phyloP scores from a whole-genome alignment of 1,140 invertebrate genomes.

The Ceratitis capitata region DNA sequence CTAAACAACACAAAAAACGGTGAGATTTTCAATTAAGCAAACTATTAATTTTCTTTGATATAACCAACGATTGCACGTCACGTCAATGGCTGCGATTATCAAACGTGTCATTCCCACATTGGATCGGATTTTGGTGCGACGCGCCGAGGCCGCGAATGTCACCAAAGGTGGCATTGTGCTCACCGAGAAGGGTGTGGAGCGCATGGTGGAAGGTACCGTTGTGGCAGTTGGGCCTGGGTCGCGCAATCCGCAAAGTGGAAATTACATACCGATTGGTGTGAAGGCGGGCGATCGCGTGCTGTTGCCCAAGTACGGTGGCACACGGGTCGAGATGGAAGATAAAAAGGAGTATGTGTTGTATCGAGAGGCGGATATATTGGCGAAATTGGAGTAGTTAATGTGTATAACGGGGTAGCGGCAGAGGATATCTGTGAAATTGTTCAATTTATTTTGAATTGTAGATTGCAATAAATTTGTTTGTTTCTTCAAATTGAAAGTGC shows the following conservation, averaged over 20 bases:
- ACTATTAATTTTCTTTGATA: neutral
- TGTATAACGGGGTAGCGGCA: neutral
- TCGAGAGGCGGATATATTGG: slow-evolving; percentile 94
- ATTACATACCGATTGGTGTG: slow-evolving; percentile 80
- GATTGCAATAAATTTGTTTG: neutral
- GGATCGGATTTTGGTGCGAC: slow-evolving; percentile 94
- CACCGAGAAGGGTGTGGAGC: slow-evolving; percentile 94
- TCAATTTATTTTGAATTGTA: neutral
- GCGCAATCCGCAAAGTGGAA: slow-evolving; percentile 87
- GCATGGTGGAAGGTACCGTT: slow-evolving; percentile 93
- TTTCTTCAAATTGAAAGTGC: neutral
- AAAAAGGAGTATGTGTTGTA: slow-evolving; percentile 92
- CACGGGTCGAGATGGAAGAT: slow-evolving; percentile 84
- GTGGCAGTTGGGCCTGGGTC: slow-evolving; percentile 92
- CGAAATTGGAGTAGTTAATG: slow-evolving; percentile 78
- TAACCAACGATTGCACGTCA: neutral
- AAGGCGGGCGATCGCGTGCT: slow-evolving; percentile 94
- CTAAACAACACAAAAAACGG: neutral
- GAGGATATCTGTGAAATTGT: neutral
- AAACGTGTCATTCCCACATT: slow-evolving; percentile 92
- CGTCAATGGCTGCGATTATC: slow-evolving; percentile 55
- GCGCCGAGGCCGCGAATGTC: slow-evolving; percentile 90
- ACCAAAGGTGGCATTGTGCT: slow-evolving; percentile 97
- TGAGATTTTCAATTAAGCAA: neutral
- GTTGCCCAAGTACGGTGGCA: slow-evolving; percentile 98